Conservation (phyloP, 1,140 invertebrate genomes). For the Physella acuta region DNA sequence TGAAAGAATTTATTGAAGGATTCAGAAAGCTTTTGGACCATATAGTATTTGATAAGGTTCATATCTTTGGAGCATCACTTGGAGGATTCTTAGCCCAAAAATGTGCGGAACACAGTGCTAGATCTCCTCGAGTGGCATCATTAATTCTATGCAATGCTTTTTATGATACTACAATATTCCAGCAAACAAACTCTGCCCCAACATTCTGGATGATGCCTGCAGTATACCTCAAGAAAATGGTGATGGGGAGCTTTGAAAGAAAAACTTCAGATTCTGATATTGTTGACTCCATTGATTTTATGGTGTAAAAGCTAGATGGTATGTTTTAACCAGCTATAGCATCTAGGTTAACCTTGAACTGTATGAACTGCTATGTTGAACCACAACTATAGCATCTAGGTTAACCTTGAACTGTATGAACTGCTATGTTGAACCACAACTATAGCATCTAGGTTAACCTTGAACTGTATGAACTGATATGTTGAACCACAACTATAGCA, state of each 20-base stretch:
- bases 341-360: too few relatives aligned
- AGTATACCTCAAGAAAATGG: constrained; percentile 82
- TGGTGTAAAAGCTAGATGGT: constrained; percentile 85
- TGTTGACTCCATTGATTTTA: constrained; percentile 84
- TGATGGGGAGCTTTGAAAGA: constrained; percentile 82
- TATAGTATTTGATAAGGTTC: constrained; percentile 75
- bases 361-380: too few relatives aligned
- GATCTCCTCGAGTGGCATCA: constrained; percentile 77
- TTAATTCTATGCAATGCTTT: constrained; percentile 86
- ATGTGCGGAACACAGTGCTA: constrained; percentile 78
- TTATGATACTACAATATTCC: constrained; percentile 84
- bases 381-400: too few relatives aligned
- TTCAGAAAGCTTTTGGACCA: constrained; percentile 82
- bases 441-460: constrained; percentile 82
- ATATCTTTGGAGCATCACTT: constrained; percentile 86
- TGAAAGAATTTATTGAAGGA: constrained; percentile 84
- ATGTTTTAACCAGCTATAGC: constrained; percentile 78
- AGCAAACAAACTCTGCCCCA: constrained; percentile 78
- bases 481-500: constrained; percentile 82
- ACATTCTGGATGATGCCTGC: constrained; percentile 89
- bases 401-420: too few relatives aligned
- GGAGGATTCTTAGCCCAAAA: constrained; percentile 90
- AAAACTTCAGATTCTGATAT: constrained; percentile 72
- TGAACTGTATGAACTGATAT: too few relatives aligned
- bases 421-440: too few relatives aligned